Base-by-base conservation (phyloP, 2,113 vertebrate genomes). In the Mugil cephalus region DNA sequence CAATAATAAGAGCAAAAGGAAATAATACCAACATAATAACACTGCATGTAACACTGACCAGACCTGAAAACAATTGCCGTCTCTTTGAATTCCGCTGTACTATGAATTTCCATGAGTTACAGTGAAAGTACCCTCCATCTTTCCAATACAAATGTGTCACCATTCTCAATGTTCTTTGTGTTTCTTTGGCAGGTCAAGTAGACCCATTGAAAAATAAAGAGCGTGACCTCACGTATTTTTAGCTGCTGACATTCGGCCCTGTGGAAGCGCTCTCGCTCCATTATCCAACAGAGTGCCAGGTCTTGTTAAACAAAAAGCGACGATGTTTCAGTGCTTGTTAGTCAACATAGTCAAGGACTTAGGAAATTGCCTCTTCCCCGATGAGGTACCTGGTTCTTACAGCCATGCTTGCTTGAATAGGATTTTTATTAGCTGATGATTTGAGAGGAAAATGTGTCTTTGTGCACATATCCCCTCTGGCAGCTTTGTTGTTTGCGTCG, bases 381-480 rank as follows among this genome's bases (percentile, higher is more conserved):
- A 13, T 15, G 18, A 58, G n/a, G 19, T 30, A 51, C 62, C 10
- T 17, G 24, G 13, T 63, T 74, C 56, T 54, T 45, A 51, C 6
- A 11, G 7, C n/a, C 9, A 15, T 53, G n/a, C 43, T 38, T 34
- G 38, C 40, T 47, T 71, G 17, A 13, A 38, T 34, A 9, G 17
- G 38, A 2, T 59, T 75, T 85, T 76, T 76, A 79, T 54, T 15
- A 74, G 39, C 40, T 69, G 69, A 56, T 84, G 86, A 88, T 79
- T 77, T 81, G 19, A 65, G 48, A 77, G 68, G 51, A 71, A 85
- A 74, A 60, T 8, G 18, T 60, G 34, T 63, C 54, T 85, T 88
- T 86, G 79, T 82, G 55, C 62, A 59, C 39, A 85, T 62, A 77
- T 85, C 82, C 84, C 24, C 13, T 85, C 40, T 85, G 80, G 84